Evolutionary conservation across 2,888 invertebrate species (phyloP).

Genomic region (Scotopteryx bipunctaria): DNA sequence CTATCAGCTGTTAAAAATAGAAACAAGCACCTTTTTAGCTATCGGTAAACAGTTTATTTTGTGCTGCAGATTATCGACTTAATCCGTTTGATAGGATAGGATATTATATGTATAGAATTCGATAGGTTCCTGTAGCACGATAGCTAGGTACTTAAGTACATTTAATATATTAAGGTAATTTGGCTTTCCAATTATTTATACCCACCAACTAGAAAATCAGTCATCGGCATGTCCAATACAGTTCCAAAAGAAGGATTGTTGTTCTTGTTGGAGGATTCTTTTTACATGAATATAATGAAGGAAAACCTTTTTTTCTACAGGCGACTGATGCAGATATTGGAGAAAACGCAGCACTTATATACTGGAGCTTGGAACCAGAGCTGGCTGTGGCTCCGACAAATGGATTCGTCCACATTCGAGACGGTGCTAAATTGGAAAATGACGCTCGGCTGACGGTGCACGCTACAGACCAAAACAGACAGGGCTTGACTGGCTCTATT

Average conservation of each 20-base stretch:
- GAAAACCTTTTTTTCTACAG: slow-evolving; percentile 44
- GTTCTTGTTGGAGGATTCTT: too few species aligned
- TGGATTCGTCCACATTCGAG: slow-evolving; percentile 82
- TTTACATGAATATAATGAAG: too few species aligned
- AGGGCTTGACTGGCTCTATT: slow-evolving; percentile 61
- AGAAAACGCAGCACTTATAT: slow-evolving; percentile 74
- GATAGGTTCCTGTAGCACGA: too few species aligned
- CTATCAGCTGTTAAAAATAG: too few species aligned
- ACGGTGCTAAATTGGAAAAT: slow-evolving; percentile 60
- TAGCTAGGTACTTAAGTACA: too few species aligned
- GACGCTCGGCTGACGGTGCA: slow-evolving; percentile 55
- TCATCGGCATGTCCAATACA: too few species aligned
- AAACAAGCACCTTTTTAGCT: too few species aligned
- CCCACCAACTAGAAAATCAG: too few species aligned
- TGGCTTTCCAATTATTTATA: too few species aligned
- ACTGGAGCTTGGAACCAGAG: slow-evolving; percentile 63
- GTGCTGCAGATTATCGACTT: background rate
- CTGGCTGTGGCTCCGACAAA: slow-evolving; percentile 82
- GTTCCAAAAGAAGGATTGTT: too few species aligned
- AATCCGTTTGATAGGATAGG: background rate
- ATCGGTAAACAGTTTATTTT: too few species aligned
- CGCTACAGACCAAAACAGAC: slow-evolving; percentile 72
- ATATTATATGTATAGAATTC: background rate
- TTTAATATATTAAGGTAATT: too few species aligned
- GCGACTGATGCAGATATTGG: slow-evolving; percentile 84